phyloP scores from a whole-genome alignment of 2,888 invertebrate species.

The Trichacis sp. region DNA sequence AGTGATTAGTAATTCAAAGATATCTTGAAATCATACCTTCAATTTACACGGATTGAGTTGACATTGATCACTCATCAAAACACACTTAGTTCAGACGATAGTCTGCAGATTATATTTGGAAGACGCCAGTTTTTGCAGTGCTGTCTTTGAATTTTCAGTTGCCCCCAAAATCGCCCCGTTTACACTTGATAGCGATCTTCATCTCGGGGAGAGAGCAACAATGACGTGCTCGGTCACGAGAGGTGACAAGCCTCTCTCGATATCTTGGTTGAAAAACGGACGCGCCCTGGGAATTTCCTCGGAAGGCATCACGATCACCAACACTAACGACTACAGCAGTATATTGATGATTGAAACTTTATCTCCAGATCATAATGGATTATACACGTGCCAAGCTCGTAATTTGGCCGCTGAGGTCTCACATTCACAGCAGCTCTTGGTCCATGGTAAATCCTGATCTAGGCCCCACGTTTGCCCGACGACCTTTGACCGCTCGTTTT shows the following conservation, averaged over 20 bases:
- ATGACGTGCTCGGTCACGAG: slow-evolving; percentile 81
- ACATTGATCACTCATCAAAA: too few species aligned
- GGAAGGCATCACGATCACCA: slow-evolving; percentile 77
- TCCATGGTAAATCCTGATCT: slow-evolving; percentile 79
- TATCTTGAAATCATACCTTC: too few species aligned
- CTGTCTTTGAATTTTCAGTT: slow-evolving; percentile 71
- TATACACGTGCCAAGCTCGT: slow-evolving; percentile 81
- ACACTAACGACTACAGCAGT: slow-evolving; percentile 83
- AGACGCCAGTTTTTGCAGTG: slow-evolving; percentile 6
- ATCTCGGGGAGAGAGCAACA: slow-evolving; percentile 80
- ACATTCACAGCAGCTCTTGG: slow-evolving; percentile 80
- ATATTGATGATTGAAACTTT: slow-evolving; percentile 82
- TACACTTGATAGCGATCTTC: slow-evolving; percentile 76
- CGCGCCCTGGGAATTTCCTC: slow-evolving; percentile 74
- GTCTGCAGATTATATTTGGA: too few species aligned
- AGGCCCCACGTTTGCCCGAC: slow-evolving; percentile 62
- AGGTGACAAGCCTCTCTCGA: slow-evolving; percentile 81
- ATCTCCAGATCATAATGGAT: slow-evolving; percentile 82
- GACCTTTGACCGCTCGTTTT: slow-evolving; percentile 59
- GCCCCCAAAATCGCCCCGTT: slow-evolving; percentile 84
- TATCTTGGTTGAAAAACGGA: slow-evolving; percentile 83
- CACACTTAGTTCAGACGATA: too few species aligned
- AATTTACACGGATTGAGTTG: too few species aligned
- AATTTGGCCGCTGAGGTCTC: slow-evolving; percentile 81
- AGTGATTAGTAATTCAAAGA: too few species aligned